These are phyloP conservation scores for Carabus problematicus DNA, from an alignment of 2,888 invertebrate species.

Conservation along the genomic window DNA sequence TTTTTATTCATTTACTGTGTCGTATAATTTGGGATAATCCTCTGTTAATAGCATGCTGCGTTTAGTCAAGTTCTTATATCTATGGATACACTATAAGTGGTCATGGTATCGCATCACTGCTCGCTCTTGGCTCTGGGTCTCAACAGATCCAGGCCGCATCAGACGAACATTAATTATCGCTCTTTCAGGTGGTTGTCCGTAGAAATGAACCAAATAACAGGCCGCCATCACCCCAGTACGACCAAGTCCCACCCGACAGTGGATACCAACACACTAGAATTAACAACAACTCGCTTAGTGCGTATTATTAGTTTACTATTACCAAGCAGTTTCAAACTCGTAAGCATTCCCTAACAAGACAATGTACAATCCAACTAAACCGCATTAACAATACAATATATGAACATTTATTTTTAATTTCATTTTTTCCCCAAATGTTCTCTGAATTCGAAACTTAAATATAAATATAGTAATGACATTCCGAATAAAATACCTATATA, in stretches of 20 bases:
- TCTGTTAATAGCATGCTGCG: too few species aligned
- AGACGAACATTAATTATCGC: slow-evolving; percentile 68
- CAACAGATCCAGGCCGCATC: slow-evolving; percentile 69
- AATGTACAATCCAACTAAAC: neutral
- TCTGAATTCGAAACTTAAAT: too few species aligned
- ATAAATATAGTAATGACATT: too few species aligned
- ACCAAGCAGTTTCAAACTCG: slow-evolving; percentile 3
- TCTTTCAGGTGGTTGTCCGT: slow-evolving; percentile 66
- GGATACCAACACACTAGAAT: slow-evolving; percentile 70
- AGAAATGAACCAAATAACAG: slow-evolving; percentile 72
- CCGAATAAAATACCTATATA: too few species aligned
- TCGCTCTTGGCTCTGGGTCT: slow-evolving; percentile 68
- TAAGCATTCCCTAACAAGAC: neutral
- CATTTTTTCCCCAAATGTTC: too few species aligned
- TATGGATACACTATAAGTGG: too few species aligned
- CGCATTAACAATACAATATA: neutral
- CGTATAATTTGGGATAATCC: too few species aligned
- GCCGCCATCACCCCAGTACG: slow-evolving; percentile 77
- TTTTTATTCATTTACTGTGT: too few species aligned
- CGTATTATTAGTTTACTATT: neutral
- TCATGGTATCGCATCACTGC: slow-evolving; percentile 68
- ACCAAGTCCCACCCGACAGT: slow-evolving; percentile 75
- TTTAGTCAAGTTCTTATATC: too few species aligned
- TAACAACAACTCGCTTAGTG: slow-evolving; percentile 31
- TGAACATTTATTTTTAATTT: neutral